Conservation (phyloP, 2,797 vertebrate genomes). For the Pelodytes ibericus region DNA sequence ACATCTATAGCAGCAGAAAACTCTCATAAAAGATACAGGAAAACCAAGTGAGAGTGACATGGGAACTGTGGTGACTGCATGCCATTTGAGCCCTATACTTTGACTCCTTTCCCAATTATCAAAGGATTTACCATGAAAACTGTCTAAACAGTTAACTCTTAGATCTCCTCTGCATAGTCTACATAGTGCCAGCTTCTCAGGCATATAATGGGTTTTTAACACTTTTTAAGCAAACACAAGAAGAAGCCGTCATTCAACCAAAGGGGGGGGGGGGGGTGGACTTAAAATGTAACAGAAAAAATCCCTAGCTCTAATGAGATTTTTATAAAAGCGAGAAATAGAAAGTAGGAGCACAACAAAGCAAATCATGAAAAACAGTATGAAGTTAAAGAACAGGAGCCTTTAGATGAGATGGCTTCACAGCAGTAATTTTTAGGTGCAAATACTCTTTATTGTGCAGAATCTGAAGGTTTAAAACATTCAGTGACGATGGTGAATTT, state of each 20-base stretch:
- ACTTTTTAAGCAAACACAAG: not conserved
- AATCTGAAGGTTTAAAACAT: constrained; percentile 11
- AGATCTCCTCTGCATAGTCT: too few relatives aligned
- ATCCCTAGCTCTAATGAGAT: constrained; percentile 20
- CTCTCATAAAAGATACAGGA: too few relatives aligned
- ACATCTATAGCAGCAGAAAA: too few relatives aligned
- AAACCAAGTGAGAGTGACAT: too few relatives aligned
- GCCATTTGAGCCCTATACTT: too few relatives aligned
- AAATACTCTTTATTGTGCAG: constrained; percentile 31
- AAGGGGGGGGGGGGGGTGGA: too few relatives aligned
- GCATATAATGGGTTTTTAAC: too few relatives aligned
- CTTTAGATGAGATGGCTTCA: constrained; percentile 4
- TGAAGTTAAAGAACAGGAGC: constrained; percentile 13
- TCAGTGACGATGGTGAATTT: not conserved
- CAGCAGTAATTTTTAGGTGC: constrained; percentile 29
- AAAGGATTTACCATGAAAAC: too few relatives aligned
- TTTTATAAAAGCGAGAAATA: constrained; percentile 24
- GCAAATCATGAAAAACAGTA: constrained; percentile 46
- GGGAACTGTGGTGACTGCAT: too few relatives aligned
- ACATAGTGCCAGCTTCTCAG: too few relatives aligned
- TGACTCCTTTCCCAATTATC: too few relatives aligned
- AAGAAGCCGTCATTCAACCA: not conserved
- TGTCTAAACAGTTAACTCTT: too few relatives aligned
- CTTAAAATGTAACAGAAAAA: constrained; percentile 5
- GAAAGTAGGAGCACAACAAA: constrained; percentile 10